phyloP scores from a whole-genome alignment of 2,797 vertebrate species.

The Linurgus olivaceus region DNA sequence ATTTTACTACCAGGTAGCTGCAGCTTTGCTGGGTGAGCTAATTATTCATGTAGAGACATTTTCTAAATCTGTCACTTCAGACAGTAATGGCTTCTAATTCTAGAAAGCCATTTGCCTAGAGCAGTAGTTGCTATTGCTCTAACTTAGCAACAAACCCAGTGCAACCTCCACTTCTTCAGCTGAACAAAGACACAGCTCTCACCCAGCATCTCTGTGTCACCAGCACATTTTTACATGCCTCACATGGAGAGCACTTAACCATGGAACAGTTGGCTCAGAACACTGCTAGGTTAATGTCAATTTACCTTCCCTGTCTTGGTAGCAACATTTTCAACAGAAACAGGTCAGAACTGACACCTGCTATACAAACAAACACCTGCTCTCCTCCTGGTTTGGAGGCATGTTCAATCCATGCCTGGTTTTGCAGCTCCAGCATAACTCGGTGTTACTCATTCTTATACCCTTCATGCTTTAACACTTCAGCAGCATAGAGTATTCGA shows the following conservation, averaged over 20 bases:
- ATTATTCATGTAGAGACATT: background rate
- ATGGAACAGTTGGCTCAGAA: background rate
- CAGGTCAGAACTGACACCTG: background rate
- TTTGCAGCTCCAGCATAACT: background rate
- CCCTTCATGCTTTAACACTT: background rate
- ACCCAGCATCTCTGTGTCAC: background rate
- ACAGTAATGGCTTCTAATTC: conserved; percentile 38
- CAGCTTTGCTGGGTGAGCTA: conserved; percentile 5
- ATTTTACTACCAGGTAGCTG: background rate
- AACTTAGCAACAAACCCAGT: background rate
- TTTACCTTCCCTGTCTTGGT: background rate
- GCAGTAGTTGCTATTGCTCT: background rate
- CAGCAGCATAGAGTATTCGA: background rate
- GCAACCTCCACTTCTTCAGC: background rate
- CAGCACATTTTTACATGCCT: background rate
- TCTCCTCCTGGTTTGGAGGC: background rate
- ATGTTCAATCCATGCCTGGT: background rate
- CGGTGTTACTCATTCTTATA: background rate
- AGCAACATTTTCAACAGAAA: background rate
- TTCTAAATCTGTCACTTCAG: conserved; percentile 15
- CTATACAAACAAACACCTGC: background rate
- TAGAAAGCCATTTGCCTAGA: conserved; percentile 36
- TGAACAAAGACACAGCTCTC: background rate
- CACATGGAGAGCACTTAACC: background rate
- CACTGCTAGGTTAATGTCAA: background rate